Evolutionary conservation across 2,113 vertebrate genomes (phyloP), one percentile per base, ranked within the genome.

Genomic region (Mustela nigripes): DNA sequence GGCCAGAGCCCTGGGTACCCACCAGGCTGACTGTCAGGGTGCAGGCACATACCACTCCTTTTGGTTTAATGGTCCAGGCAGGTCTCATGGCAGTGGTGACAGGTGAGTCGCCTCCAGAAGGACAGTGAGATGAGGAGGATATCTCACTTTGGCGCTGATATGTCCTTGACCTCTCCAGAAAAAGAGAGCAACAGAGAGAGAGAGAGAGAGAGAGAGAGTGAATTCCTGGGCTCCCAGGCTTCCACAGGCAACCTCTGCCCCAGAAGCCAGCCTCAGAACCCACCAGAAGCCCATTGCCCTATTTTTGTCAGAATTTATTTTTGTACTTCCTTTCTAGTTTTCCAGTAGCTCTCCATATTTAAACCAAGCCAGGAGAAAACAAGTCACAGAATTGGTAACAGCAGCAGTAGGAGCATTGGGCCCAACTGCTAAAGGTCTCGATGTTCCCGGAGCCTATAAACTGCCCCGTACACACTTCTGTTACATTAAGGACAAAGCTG

Each of bases 381-480:
- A 1, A 45, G 33, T 28, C 73, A 14, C 22, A 48, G 28, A 19
- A 33, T 10, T 7, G n/a, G 31, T 4, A n/a, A 21, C 73, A 14
- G 24, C 16, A 2, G 56, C 28, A 2, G 2, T 24, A 4, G 18
- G n/a, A 71, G 11, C 36, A 1, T 28, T 19, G 0, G 3, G 11
- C 63, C 42, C 22, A 4, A 1, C 18, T 8, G 10, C 62, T 48
- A 3, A 31, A 11, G 0, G 6, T 1, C 1, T 18, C 0, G 0
- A 36, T 24, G 60, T 39, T 11, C 2, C 15, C 9, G 33, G 33
- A 3, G 50, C 11, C 10, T 9, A 28, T 2, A 33, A 71, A 33
- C 63, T 1, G 19, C 42, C 14, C 26, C 60, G 31, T n/a, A 9
- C 1, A 4, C 9, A 0, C 0, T 39, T 33, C 56, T 76, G 24